Evolutionary conservation across 2,797 vertebrate species (phyloP), one percentile per base, ranked within the genome.

Genomic region (Lagorchestes hirsutus): DNA sequence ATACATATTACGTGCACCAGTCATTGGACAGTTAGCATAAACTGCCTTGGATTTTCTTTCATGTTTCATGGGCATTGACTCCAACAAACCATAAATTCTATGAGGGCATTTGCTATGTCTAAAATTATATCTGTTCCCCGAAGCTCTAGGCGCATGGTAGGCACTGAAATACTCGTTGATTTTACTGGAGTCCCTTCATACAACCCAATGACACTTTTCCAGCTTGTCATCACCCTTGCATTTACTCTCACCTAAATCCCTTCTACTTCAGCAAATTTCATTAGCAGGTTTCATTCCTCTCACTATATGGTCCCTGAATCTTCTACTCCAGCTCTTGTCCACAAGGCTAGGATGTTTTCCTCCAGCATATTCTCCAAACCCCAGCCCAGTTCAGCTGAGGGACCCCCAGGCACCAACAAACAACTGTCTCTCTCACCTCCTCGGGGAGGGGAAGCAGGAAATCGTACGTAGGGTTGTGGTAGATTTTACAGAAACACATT

Each of bases 401-500:
- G 96, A 96, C 97, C 34, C n/a, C 54, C 92, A 90, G 82, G 34
- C 57, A 93, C 34, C 57, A 95, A 92, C 31, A 95, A 67, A 97
- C 95, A 91, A 1, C 34, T 56, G n/a, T 93, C 92, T 92, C 52
- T 93, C 91, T 92, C n/a, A 56, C 74, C 54, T 2, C 46, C 27
- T 58, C 59, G 91, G 34, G 74, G 16, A 97, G 94, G 54, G 27
- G 55, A 95, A 18, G 31, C 24, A 95, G 55, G 50, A 95, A 96
- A 96, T 94, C 93, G 94, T 87, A 96, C 93, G 96, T 92, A 95
- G 87, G 55, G 94, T 94, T 96, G 90, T 95, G 93, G 97, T 96
- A 96, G 67, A 93, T 97, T 98, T 98, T 97, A 87, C 82, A 93
- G 91, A 95, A 98, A 98, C 93, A 92, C 98, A 98, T 98, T 98